These are phyloP conservation scores for Julus scanicus DNA, from an alignment of 2,888 invertebrate species.

Conservation along the genomic window DNA sequence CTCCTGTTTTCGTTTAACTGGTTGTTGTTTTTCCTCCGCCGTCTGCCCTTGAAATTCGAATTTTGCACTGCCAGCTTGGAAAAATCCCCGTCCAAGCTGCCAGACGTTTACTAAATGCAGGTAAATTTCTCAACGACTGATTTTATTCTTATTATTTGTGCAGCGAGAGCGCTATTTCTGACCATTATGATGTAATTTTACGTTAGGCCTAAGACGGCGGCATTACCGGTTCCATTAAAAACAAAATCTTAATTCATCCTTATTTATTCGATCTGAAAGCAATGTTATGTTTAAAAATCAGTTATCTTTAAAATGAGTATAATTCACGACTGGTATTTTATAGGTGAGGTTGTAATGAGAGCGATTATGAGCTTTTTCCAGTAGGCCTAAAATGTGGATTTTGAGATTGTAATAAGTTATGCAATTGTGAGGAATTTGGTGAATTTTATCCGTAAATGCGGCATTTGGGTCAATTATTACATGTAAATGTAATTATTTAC, in stretches of 20 bases:
- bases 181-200: background rate
- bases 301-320: background rate
- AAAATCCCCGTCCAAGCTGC: slow-evolving; percentile 42
- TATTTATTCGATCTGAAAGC: background rate
- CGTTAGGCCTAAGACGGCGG: background rate
- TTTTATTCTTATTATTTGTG: background rate
- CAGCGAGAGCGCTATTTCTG: background rate
- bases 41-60: background rate
- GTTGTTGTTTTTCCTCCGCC: background rate
- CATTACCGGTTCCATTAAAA: background rate
- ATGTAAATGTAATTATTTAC: too few relatives aligned
- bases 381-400: background rate
- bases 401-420: too few relatives aligned
- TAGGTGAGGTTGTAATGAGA: background rate
- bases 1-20: background rate
- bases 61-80: slow-evolving; percentile 28
- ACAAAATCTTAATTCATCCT: background rate
- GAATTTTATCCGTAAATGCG: too few relatives aligned
- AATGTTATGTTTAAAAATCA: background rate
- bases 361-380: background rate
- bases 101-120: slow-evolving; percentile 1
- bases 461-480: too few relatives aligned
- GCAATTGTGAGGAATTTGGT: too few relatives aligned
- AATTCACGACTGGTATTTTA: background rate
- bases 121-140: background rate